A percentile compares a stretch with the other conserved stretches of the same genome.
Evolutionary conservation across 2,888 invertebrate genomes (phyloP).

Genomic region (Sthenelais limicola): DNA sequence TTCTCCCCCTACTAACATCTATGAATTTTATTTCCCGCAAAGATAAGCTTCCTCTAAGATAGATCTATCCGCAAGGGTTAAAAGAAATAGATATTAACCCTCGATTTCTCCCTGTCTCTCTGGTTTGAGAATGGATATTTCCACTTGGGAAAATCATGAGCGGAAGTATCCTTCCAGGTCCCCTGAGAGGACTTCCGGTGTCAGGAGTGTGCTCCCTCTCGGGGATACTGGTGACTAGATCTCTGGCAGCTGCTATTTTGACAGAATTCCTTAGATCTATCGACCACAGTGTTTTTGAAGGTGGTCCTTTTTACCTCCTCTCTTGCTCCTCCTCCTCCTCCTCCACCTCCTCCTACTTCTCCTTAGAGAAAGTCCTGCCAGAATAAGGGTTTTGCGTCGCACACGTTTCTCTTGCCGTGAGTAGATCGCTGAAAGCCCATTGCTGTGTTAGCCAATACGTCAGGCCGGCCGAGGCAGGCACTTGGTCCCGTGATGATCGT

Average conservation of each 20-base stretch:
- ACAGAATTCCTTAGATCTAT: background rate
- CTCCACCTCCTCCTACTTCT: too few relatives aligned
- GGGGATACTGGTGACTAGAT: background rate
- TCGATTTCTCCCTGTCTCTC: too few relatives aligned
- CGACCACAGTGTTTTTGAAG: too few relatives aligned
- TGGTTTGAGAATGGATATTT: too few relatives aligned
- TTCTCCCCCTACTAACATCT: constrained; percentile 28
- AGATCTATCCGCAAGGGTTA: too few relatives aligned
- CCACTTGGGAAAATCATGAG: too few relatives aligned
- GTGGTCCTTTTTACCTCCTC: background rate
- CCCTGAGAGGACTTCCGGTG: constrained; percentile 31
- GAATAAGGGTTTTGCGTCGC: too few relatives aligned
- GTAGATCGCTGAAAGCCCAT: background rate
- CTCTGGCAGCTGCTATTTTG: constrained; percentile 15
- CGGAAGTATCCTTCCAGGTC: constrained; percentile 34
- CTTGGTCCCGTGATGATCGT: constrained; percentile 25
- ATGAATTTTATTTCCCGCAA: too few relatives aligned
- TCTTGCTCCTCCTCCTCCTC: background rate
- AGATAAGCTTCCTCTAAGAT: too few relatives aligned
- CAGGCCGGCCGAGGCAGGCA: background rate
- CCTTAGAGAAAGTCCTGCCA: too few relatives aligned
- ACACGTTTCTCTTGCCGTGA: background rate
- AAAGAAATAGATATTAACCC: too few relatives aligned
- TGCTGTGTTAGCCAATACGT: background rate
- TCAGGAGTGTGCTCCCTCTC: constrained; percentile 11